These are phyloP conservation scores for Danio choprae DNA, from an alignment of 2,797 vertebrate genomes.

Conservation along the genomic window DNA sequence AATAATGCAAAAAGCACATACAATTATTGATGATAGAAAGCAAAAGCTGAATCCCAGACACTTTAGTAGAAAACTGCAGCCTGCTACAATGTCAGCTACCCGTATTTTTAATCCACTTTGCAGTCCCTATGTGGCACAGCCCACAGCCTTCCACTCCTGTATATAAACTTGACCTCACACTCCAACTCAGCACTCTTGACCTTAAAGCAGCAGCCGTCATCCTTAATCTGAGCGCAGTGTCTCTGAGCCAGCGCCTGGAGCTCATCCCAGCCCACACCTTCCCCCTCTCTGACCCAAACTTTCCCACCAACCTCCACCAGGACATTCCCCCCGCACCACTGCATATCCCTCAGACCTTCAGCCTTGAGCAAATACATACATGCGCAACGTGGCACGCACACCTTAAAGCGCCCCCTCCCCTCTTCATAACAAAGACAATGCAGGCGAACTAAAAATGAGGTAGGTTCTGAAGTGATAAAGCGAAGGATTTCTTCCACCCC, in stretches of 20 bases:
- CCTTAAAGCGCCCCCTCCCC: slow-evolving; percentile 44
- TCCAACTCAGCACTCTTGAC: slow-evolving; percentile 50
- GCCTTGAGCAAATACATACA: slow-evolving; percentile 34
- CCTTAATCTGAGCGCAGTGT: slow-evolving; percentile 42
- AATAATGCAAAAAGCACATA: too few relatives aligned
- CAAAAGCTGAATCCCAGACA: too few relatives aligned
- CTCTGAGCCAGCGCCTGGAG: slow-evolving; percentile 43
- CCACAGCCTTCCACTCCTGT: slow-evolving; percentile 56
- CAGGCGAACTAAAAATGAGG: slow-evolving; percentile 61
- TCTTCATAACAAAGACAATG: slow-evolving; percentile 58
- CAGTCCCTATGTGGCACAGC: slow-evolving; percentile 57
- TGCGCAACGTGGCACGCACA: slow-evolving; percentile 51
- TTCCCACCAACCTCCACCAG: slow-evolving; percentile 52
- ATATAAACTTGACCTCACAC: slow-evolving; percentile 64
- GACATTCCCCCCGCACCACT: slow-evolving; percentile 32
- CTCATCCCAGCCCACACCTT: slow-evolving; percentile 29
- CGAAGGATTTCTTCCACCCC: slow-evolving; percentile 62
- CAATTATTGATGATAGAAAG: too few relatives aligned
- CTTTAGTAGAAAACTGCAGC: too few relatives aligned
- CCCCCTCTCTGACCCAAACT: slow-evolving; percentile 62
- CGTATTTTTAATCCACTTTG: slow-evolving; percentile 50
- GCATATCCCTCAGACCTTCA: slow-evolving; percentile 24
- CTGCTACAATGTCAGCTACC: background rate
- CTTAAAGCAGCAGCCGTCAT: slow-evolving; percentile 64
- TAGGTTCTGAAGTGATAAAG: slow-evolving; percentile 58